These are phyloP conservation scores for Pseudorasbora parva DNA, from an alignment of 2,113 vertebrate genomes.

Conservation along the genomic window DNA sequence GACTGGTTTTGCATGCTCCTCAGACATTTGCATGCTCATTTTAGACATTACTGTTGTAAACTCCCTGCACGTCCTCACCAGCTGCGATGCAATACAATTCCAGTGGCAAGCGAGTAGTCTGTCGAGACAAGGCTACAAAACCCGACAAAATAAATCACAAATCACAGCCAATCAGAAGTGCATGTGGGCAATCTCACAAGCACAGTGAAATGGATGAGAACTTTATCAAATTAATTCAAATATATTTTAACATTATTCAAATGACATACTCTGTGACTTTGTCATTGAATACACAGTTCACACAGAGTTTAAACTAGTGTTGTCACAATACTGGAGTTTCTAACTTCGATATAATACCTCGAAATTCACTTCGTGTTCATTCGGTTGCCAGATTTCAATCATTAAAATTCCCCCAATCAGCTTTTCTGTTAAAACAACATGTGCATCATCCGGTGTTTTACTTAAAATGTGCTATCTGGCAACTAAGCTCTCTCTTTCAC, in stretches of 20 bases:
- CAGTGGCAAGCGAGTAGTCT: neutral
- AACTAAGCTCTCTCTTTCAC: too few species aligned
- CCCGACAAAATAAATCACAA: neutral
- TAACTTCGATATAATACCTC: too few species aligned
- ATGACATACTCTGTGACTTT: neutral
- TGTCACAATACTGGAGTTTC: too few species aligned
- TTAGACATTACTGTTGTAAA: neutral
- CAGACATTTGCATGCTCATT: slow-evolving; percentile 8
- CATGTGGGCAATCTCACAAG: neutral
- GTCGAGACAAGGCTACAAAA: neutral
- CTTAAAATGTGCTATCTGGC: too few species aligned
- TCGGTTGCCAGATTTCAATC: too few species aligned
- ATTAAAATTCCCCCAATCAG: too few species aligned
- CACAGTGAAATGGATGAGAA: neutral
- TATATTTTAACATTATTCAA: neutral
- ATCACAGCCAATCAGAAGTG: neutral
- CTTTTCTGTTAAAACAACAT: too few species aligned
- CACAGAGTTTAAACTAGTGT: too few species aligned
- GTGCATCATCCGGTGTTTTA: too few species aligned
- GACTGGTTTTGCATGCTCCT: slow-evolving; percentile 8
- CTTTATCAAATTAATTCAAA: neutral
- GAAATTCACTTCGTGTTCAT: too few species aligned
- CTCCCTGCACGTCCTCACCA: neutral
- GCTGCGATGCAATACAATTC: neutral
- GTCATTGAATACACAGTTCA: neutral